phyloP scores from a whole-genome alignment of 1,140 invertebrate species.

The Drosophila busckii region DNA sequence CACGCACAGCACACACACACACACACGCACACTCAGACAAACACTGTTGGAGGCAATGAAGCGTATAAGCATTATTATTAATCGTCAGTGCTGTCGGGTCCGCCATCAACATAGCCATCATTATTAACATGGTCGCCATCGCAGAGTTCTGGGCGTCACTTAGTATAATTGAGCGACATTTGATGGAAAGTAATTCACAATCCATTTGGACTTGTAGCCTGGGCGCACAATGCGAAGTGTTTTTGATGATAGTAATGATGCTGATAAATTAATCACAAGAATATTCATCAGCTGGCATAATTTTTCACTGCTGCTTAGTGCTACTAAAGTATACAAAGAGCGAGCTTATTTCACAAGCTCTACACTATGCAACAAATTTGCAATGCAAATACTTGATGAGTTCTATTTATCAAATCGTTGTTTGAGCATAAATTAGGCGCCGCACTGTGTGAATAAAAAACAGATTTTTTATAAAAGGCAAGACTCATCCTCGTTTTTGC shows the following conservation, averaged over 20 bases:
- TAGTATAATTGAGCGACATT: conserved; percentile 69
- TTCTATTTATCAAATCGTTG: no score
- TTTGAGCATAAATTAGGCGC: no score
- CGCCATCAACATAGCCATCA: no score
- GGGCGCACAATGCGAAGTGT: conserved; percentile 35
- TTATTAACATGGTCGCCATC: conserved; percentile 23
- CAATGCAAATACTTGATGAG: conserved; percentile 4
- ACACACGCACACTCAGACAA: background rate
- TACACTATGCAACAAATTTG: conserved; percentile 21
- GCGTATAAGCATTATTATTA: conserved; percentile 63
- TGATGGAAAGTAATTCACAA: conserved; percentile 69
- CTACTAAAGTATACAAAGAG: conserved; percentile 10
- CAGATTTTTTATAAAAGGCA: no score
- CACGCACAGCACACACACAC: background rate
- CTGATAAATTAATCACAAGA: conserved; percentile 61
- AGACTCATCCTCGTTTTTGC: no score
- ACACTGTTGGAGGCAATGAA: conserved; percentile 23
- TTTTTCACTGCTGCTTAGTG: conserved; percentile 25
- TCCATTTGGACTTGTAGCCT: conserved; percentile 33
- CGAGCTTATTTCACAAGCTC: background rate
- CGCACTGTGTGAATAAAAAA: no score
- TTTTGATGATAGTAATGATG: conserved; percentile 58
- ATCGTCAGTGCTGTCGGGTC: conserved; percentile 45
- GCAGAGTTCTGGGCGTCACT: no score
- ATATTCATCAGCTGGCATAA: conserved; percentile 36